These are phyloP conservation scores for Chorisops tibialis DNA, from an alignment of 2,888 invertebrate genomes.

Conservation along the genomic window DNA sequence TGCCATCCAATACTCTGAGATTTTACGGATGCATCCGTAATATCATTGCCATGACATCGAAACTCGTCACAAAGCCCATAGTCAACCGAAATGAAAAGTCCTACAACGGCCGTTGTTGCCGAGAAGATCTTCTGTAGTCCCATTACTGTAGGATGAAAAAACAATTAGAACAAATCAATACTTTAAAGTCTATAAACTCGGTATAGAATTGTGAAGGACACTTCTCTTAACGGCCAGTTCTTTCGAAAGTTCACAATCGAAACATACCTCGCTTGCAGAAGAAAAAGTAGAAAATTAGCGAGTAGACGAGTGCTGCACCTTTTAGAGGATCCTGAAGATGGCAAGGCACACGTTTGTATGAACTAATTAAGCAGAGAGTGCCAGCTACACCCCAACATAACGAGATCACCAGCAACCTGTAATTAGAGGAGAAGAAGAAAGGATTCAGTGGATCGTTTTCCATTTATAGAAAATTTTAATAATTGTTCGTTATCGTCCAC, in stretches of 20 bases:
- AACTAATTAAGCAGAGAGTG: slow-evolving; percentile 37
- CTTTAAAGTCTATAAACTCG: not conserved
- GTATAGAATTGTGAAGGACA: not conserved
- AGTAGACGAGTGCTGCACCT: slow-evolving; percentile 57
- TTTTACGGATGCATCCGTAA: slow-evolving; percentile 41
- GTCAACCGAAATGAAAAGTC: slow-evolving; percentile 60
- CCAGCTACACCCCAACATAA: slow-evolving; percentile 38
- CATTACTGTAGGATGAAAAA: slow-evolving; percentile 52
- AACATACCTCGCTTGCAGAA: slow-evolving; percentile 59
- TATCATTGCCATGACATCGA: slow-evolving; percentile 57
- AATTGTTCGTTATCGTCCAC: no score
- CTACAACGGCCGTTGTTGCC: slow-evolving; percentile 59
- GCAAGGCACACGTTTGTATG: slow-evolving; percentile 54
- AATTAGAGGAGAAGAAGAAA: slow-evolving; percentile 3
- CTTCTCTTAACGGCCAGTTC: not conserved
- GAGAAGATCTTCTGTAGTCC: slow-evolving; percentile 59
- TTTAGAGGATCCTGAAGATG: slow-evolving; percentile 62
- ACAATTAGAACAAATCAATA: not conserved
- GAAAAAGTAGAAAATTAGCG: slow-evolving; percentile 59
- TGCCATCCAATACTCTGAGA: slow-evolving; percentile 49
- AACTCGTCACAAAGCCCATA: slow-evolving; percentile 62
- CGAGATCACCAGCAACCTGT: slow-evolving; percentile 37
- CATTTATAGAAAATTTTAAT: no score
- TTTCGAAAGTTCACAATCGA: not conserved
- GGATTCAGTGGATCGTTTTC: not conserved